phyloP scores from a whole-genome alignment of 1,140 invertebrate genomes.

The Atta texana region DNA sequence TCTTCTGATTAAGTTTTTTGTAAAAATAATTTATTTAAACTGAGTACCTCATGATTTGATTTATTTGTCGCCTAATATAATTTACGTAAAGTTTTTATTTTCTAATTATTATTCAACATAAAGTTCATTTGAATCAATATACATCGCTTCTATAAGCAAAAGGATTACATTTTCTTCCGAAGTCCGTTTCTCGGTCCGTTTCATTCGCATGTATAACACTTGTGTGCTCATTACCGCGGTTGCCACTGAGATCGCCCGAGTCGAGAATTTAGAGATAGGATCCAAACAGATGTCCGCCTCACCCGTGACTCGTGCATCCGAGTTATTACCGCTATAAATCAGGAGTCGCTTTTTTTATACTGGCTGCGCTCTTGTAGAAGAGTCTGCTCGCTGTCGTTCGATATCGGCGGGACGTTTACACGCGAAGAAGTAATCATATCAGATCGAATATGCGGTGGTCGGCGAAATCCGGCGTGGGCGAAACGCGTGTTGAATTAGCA shows the following conservation, averaged over 20 bases:
- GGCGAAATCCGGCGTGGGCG: neutral
- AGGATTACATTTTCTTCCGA: neutral
- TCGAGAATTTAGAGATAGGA: slow-evolving; percentile 54
- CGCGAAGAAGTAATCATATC: slow-evolving; percentile 34
- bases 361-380: neutral
- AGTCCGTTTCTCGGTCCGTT: neutral
- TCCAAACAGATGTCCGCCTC: slow-evolving; percentile 58
- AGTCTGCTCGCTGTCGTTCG: slow-evolving; percentile 8
- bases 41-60: neutral
- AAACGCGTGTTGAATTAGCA: slow-evolving; percentile 19
- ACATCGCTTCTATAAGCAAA: neutral
- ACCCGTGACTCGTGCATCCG: slow-evolving; percentile 49
- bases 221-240: slow-evolving; percentile 41
- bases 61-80: neutral
- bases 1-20: neutral
- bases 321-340: slow-evolving; percentile 70
- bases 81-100: neutral
- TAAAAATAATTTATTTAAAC: neutral
- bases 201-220: neutral
- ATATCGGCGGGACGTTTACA: slow-evolving; percentile 28
- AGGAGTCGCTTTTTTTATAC: slow-evolving; percentile 19
- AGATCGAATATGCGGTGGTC: slow-evolving; percentile 5
- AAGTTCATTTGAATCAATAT: neutral
- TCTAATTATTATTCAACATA: neutral
- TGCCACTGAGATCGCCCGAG: slow-evolving; percentile 43